Percentiles rank a stretch among this genome's conserved stretches.
phyloP scores from a whole-genome alignment of 1,140 invertebrate genomes.

The Delia radicum region DNA sequence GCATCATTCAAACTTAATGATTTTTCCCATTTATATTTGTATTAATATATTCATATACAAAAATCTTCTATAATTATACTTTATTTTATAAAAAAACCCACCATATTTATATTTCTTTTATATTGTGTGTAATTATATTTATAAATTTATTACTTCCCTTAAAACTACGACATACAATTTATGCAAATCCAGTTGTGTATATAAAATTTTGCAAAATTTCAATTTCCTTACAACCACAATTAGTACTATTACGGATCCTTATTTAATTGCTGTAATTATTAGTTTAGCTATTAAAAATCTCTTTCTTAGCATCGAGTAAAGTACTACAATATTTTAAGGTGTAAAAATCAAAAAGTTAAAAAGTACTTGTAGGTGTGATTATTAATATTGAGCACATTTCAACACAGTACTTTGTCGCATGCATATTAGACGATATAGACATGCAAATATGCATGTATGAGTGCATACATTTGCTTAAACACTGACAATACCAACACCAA shows the following conservation, averaged over 20 bases:
- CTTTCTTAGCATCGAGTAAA: not conserved
- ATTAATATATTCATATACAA: too few species aligned
- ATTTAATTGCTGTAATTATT: not conserved
- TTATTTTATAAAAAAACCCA: too few species aligned
- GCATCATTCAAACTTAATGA: too few species aligned
- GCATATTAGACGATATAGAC: too few species aligned
- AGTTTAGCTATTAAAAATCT: not conserved
- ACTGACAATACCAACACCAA: not conserved
- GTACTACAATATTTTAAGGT: not conserved
- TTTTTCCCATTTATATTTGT: too few species aligned
- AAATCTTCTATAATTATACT: too few species aligned
- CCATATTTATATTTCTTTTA: too few species aligned
- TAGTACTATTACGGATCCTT: constrained; percentile 1
- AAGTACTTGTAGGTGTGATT: not conserved
- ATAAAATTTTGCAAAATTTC: not conserved
- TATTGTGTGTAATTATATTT: too few species aligned
- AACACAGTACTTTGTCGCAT: too few species aligned
- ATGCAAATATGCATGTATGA: too few species aligned
- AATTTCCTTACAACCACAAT: not conserved
- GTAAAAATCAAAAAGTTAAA: not conserved
- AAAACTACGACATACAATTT: not conserved
- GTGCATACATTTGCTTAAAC: not conserved
- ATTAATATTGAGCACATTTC: not conserved
- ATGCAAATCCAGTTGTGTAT: not conserved
- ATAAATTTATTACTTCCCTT: too few species aligned